Percentiles rank a stretch among this genome's conserved stretches.
phyloP scores from a whole-genome alignment of 2,797 vertebrate species.

The Xerus rutilus region DNA sequence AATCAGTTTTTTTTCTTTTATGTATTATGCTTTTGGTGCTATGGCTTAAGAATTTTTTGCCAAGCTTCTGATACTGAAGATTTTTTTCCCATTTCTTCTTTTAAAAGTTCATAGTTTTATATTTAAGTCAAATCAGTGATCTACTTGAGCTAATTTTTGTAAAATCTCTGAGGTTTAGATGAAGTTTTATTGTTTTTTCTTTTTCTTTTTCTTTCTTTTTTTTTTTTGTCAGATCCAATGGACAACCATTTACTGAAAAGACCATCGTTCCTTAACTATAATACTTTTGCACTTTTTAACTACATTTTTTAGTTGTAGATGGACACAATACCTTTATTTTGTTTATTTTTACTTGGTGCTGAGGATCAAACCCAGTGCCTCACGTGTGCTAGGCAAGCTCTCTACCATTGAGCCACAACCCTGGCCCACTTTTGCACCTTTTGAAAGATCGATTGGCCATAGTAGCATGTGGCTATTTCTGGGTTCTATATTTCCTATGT shows the following conservation, averaged over 20 bases:
- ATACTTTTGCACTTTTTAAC: not conserved
- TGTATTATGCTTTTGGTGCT: not conserved
- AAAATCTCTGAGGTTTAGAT: not conserved
- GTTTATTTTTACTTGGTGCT: no score
- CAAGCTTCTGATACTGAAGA: not conserved
- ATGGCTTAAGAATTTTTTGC: not conserved
- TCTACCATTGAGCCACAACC: no score
- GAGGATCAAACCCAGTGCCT: no score
- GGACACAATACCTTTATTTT: no score
- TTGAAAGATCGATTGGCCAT: not conserved
- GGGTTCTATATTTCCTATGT: not conserved
- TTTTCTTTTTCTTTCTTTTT: no score
- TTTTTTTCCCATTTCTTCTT: not conserved
- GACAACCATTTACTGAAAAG: not conserved
- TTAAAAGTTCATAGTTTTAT: conserved; percentile 6
- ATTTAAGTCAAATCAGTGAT: not conserved
- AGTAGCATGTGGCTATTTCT: not conserved
- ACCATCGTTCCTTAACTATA: not conserved
- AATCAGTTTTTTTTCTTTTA: not conserved
- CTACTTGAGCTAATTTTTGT: not conserved
- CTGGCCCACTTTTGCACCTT: no score
- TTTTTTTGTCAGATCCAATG: not conserved
- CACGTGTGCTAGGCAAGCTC: no score
- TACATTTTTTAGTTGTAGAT: no score
- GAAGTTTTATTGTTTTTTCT: no score